Conservation (phyloP, 2,888 invertebrate genomes). For the Aphrophora alni region DNA sequence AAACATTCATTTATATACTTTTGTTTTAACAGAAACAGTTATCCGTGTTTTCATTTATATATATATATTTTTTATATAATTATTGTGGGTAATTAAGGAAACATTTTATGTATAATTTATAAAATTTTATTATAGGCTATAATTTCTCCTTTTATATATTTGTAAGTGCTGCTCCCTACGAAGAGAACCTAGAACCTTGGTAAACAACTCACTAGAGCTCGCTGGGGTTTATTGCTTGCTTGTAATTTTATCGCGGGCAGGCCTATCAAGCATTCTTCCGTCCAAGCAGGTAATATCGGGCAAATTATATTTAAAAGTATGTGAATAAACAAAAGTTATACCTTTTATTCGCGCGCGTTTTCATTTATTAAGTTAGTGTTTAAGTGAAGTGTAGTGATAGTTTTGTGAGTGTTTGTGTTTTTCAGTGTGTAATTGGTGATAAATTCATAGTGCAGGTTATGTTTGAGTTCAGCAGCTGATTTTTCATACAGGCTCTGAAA, state of each 20-base stretch:
- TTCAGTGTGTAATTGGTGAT: not conserved
- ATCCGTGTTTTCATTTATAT: too few relatives aligned
- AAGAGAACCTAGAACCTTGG: not conserved
- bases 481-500: not conserved
- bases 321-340: not conserved
- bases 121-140: too few relatives aligned
- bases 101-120: too few relatives aligned
- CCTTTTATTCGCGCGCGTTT: not conserved
- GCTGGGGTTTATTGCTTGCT: not conserved
- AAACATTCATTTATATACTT: too few relatives aligned
- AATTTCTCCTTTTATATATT: too few relatives aligned
- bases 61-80: too few relatives aligned
- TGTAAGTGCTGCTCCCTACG: not conserved
- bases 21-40: too few relatives aligned
- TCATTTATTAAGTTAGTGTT: not conserved
- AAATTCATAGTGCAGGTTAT: not conserved
- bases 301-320: not conserved
- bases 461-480: conserved; percentile 6
- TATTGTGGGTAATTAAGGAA: too few relatives aligned
- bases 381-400: not conserved
- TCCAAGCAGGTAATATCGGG: conserved; percentile 2
- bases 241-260: not conserved
- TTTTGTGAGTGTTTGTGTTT: not conserved
- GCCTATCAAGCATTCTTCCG: conserved; percentile 2
- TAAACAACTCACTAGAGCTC: not conserved